phyloP scores from a whole-genome alignment of 2,797 vertebrate genomes.

The Acipenser oxyrinchus region DNA sequence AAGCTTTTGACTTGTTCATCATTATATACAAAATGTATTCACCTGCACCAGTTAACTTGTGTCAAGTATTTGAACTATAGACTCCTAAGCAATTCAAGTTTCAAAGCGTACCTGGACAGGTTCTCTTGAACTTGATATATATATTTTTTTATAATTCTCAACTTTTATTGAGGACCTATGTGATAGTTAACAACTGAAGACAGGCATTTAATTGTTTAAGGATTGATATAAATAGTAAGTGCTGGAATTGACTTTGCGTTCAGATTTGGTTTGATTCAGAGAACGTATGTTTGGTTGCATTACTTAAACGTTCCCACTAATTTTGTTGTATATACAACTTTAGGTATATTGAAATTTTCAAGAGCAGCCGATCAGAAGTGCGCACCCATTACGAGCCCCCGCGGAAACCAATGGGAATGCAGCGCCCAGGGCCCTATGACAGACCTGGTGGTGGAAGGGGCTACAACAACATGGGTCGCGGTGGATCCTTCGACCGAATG shows the following conservation, averaged over 20 bases:
- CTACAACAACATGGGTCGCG: conserved; percentile 87
- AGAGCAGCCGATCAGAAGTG: conserved; percentile 96
- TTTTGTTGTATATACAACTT: conserved; percentile 38
- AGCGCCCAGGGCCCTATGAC: conserved; percentile 93
- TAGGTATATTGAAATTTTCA: conserved; percentile 99
- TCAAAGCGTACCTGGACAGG: too few relatives aligned
- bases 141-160: too few relatives aligned
- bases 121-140: too few relatives aligned
- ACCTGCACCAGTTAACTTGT: background rate
- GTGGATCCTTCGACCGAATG: conserved; percentile 89
- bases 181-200: too few relatives aligned
- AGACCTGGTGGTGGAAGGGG: conserved; percentile 82
- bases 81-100: too few relatives aligned
- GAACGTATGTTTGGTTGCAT: too few relatives aligned
- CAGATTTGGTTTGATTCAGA: too few relatives aligned
- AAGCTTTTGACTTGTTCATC: background rate
- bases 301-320: background rate
- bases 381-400: conserved; percentile 95
- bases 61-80: too few relatives aligned
- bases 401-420: conserved; percentile 90
- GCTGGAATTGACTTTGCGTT: too few relatives aligned
- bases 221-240: too few relatives aligned
- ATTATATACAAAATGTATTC: background rate
- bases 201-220: too few relatives aligned
- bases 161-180: too few relatives aligned